These are phyloP conservation scores for Tipula confusa DNA, from an alignment of 2,888 invertebrate genomes.

Conservation along the genomic window DNA sequence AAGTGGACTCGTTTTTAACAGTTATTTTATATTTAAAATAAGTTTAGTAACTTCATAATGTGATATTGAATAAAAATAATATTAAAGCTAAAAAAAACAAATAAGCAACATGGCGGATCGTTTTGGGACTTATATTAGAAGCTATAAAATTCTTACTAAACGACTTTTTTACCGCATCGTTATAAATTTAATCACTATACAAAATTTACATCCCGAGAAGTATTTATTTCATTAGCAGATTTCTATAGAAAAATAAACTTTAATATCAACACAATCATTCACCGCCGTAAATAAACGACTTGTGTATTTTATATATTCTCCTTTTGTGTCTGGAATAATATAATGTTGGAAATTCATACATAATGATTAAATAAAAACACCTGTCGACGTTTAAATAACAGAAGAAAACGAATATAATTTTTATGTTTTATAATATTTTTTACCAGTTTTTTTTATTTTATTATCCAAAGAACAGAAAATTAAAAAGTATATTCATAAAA, in stretches of 20 bases:
- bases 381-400: slow-evolving; percentile 9
- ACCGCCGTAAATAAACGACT: no score
- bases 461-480: background rate
- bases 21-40: no score
- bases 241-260: background rate
- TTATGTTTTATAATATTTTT: background rate
- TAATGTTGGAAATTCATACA: background rate
- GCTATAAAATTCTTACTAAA: no score
- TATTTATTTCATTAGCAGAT: background rate
- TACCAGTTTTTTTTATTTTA: background rate
- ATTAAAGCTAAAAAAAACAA: no score
- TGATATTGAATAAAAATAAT: no score
- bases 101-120: no score
- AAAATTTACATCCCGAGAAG: background rate
- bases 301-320: background rate
- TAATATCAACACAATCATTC: background rate
- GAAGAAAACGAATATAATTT: background rate
- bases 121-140: no score
- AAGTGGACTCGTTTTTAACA: no score
- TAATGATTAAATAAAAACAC: slow-evolving; percentile 20
- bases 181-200: background rate
- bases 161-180: no score
- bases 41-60: no score
- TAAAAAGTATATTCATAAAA: background rate
- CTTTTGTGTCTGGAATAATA: background rate